Conservation (phyloP, 2,113 vertebrate genomes). For the Puma concolor region DNA sequence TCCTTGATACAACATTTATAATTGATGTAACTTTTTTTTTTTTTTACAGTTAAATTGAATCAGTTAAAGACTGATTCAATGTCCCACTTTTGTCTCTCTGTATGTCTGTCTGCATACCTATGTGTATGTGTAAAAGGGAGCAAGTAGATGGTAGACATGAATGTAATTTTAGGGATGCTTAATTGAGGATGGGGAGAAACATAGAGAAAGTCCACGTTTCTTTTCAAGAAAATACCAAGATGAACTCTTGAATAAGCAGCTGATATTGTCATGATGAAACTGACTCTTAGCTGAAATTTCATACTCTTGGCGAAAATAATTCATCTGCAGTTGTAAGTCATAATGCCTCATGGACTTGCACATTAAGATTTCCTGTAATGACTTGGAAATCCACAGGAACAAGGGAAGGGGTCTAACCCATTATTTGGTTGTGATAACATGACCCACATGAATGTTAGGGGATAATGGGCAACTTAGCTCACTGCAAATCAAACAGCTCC, state of each 20-base stretch:
- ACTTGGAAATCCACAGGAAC: slow-evolving; percentile 66
- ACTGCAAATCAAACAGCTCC: slow-evolving; percentile 82
- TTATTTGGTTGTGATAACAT: slow-evolving; percentile 80
- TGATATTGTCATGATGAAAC: slow-evolving; percentile 54
- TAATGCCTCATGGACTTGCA: slow-evolving; percentile 45
- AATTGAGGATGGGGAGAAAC: neutral
- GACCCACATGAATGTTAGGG: slow-evolving; percentile 78
- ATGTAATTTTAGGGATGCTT: neutral
- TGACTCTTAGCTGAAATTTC: slow-evolving; percentile 50
- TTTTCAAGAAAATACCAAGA: slow-evolving; percentile 63
- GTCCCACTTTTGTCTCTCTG: neutral
- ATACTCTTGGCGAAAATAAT: slow-evolving; percentile 59
- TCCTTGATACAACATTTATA: neutral
- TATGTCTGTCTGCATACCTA: neutral
- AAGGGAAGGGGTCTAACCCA: slow-evolving; percentile 53
- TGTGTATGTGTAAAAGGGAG: neutral
- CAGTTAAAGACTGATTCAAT: neutral
- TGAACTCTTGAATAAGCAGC: slow-evolving; percentile 70
- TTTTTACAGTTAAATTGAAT: neutral
- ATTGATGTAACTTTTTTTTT: neutral
- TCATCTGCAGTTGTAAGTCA: slow-evolving; percentile 36
- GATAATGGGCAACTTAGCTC: slow-evolving; percentile 79
- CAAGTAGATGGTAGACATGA: neutral
- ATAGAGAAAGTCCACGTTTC: slow-evolving; percentile 56
- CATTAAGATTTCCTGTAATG: slow-evolving; percentile 64